Conservation (phyloP, 2,797 vertebrate genomes). For the Clamator glandarius region DNA sequence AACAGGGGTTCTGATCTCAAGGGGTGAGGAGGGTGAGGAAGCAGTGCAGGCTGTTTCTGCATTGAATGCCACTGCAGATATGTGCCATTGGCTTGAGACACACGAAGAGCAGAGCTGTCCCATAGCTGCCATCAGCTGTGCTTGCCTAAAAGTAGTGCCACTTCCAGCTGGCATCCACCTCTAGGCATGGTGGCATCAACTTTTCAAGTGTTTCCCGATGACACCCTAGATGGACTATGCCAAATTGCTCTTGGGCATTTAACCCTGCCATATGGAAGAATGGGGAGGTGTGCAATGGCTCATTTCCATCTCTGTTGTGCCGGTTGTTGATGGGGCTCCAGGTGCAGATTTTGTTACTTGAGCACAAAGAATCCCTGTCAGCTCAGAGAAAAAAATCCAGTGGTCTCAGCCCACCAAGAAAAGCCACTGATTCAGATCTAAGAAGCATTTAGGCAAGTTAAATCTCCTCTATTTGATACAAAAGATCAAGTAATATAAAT, state of each 20-base stretch:
- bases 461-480: neutral
- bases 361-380: neutral
- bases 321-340: neutral
- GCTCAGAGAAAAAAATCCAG: neutral
- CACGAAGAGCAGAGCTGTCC: neutral
- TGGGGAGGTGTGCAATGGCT: neutral
- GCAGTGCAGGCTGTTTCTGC: neutral
- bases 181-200: fast-evolving
- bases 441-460: neutral
- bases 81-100: no score
- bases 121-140: neutral
- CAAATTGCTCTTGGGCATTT: neutral
- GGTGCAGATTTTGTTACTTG: neutral
- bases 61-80: fast-evolving
- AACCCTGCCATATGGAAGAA: no score
- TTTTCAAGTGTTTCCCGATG: neutral
- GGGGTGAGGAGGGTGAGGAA: neutral
- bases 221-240: neutral
- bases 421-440: neutral
- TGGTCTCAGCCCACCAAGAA: neutral
- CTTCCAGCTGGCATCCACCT: neutral
- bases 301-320: neutral
- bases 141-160: neutral
- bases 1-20: neutral
- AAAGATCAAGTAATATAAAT: neutral